Conservation (phyloP, 1,140 invertebrate species). For the Phymorhynchus buccinoides region DNA sequence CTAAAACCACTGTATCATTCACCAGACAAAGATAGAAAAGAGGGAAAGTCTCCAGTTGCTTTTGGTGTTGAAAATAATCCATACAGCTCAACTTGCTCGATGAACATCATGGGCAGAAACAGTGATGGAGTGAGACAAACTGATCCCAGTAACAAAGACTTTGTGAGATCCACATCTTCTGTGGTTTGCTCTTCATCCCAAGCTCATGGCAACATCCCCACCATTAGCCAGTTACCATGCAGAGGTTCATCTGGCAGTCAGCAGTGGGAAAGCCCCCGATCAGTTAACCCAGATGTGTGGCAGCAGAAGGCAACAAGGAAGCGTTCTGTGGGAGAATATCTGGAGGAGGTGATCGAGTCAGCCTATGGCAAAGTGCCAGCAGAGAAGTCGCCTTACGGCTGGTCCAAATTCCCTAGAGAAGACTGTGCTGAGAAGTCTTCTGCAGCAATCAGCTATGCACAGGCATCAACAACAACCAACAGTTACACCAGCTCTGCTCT, state of each 20-base stretch:
- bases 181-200: background rate
- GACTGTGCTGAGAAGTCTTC: background rate
- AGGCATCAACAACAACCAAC: background rate
- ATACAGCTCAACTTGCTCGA: background rate
- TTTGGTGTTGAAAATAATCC: background rate
- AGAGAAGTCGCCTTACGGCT: background rate
- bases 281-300: background rate
- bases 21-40: background rate
- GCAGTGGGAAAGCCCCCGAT: background rate
- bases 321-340: conserved; percentile 14
- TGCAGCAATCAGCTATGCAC: background rate
- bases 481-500: background rate
- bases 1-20: background rate
- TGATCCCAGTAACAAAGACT: background rate
- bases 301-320: background rate
- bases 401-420: background rate
- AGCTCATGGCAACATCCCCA: background rate
- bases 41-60: background rate
- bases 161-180: background rate
- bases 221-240: background rate
- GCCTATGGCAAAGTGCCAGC: background rate
- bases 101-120: background rate
- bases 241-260: background rate
- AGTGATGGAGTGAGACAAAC: background rate
- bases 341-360: conserved; percentile 29